Base-by-base conservation (phyloP, 1,140 invertebrate genomes). In the Pristionchus pacificus region DNA sequence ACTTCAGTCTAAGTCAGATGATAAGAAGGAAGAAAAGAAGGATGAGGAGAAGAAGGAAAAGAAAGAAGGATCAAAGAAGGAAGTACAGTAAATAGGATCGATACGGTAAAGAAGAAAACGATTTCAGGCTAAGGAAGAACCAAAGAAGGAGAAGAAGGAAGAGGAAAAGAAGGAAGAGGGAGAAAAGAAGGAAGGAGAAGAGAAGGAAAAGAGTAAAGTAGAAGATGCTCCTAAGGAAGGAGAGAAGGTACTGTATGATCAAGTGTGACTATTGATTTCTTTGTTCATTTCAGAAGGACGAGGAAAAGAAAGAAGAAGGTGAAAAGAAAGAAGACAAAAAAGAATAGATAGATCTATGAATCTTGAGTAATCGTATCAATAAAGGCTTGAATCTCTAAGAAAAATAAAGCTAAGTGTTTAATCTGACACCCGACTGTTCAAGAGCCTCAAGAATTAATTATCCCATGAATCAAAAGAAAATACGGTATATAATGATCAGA, bases 201-300 rank as follows among this genome's bases (percentile, higher is more conserved):
- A 19, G 49, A 57, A 31, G n/a, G 30, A 32, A 65, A 55, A 65
- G 57, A 55, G 59, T 66, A 66, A 66, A 66, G 65, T 58, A 24
- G 65, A 66, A 66, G 59, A 15, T 58, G 49, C 57, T 58, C 57
- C 49, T 58, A 28, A 19, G 32, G 49, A 55, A 66, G 49, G 65
- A 66, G 63, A 58, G 29, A n/a, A 49, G 62, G 2, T 15, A 28
- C 28, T 10, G 6, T 14, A 29, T 33, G 6, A 30, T 66, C 65
- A 58, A 28, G 65, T 38, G 65, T 58, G 49, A 57, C 57, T 58
- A 57, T 66, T 57, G 59, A 58, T 27, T 57, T 58, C 59, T n/a
- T n/a, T n/a, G n/a, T n/a, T n/a, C n/a, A n/a, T n/a, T n/a, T n/a
- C n/a, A n/a, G n/a, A n/a, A n/a, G 49, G 59, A 66, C 31, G 49